These are phyloP conservation scores for Saccostrea echinata DNA, from an alignment of 1,140 invertebrate species.

Conservation along the genomic window DNA sequence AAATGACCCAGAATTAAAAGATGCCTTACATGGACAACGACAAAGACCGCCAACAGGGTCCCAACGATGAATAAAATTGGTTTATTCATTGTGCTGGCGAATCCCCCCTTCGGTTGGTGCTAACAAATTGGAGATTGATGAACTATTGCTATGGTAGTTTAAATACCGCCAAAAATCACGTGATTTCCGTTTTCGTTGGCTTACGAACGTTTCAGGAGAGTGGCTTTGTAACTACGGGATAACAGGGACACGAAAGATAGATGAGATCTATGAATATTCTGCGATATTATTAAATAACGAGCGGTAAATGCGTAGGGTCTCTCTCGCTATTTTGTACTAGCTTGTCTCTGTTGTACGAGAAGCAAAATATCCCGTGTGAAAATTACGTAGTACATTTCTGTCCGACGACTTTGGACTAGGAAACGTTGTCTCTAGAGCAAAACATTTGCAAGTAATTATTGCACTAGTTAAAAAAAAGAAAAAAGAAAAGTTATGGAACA, in stretches of 20 bases:
- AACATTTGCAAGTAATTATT: too few species aligned
- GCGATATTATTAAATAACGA: neutral
- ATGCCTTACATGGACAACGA: slow-evolving; percentile 5
- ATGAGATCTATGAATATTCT: neutral
- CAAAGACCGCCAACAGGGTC: neutral
- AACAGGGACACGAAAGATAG: slow-evolving; percentile 17
- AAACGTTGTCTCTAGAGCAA: neutral
- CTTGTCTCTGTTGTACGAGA: neutral
- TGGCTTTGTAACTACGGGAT: neutral
- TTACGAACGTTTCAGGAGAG: neutral
- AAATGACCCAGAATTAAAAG: neutral
- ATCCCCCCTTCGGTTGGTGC: slow-evolving; percentile 25
- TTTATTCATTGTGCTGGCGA: slow-evolving; percentile 30
- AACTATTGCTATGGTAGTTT: slow-evolving; percentile 16
- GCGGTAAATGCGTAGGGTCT: neutral
- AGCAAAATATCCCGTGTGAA: neutral
- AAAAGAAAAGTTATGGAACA: too few species aligned
- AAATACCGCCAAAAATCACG: slow-evolving; percentile 20
- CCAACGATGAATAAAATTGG: slow-evolving; percentile 30
- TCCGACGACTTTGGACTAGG: neutral
- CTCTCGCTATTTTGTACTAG: neutral
- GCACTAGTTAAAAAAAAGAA: too few species aligned
- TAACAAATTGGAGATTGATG: slow-evolving; percentile 21
- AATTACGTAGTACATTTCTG: neutral
- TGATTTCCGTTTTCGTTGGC: slow-evolving; percentile 15